Evolutionary conservation across 1,140 invertebrate species (phyloP).

Genomic region (Camponotus vicinus): DNA sequence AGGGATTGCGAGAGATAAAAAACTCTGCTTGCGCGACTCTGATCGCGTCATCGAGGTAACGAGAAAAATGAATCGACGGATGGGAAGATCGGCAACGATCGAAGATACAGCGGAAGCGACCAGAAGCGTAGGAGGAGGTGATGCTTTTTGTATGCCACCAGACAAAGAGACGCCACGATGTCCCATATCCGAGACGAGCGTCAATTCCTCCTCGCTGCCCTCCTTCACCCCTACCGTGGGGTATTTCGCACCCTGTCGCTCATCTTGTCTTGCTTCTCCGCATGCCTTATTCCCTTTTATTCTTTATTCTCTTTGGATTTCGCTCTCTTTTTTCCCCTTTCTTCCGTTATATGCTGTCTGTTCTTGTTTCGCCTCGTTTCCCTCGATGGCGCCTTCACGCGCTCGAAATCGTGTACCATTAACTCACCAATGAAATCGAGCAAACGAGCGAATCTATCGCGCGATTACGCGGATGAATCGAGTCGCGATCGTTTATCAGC

Average conservation of each 20-base stretch:
- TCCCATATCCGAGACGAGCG: conserved; percentile 75
- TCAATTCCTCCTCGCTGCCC: conserved; percentile 28
- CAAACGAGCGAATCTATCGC: neutral
- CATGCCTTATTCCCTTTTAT: too few species aligned
- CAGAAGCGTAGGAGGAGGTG: conserved; percentile 32
- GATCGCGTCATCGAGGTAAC: neutral
- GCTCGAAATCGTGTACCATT: conserved; percentile 5
- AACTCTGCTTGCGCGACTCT: neutral
- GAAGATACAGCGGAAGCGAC: neutral
- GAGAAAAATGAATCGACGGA: conserved; percentile 5
- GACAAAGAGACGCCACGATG: conserved; percentile 79
- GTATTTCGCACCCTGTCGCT: conserved; percentile 1
- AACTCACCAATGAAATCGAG: conserved; percentile 14
- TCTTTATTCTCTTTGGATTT: neutral
- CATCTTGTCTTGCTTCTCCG: neutral
- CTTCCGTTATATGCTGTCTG: neutral
- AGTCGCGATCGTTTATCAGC: conserved; percentile 19
- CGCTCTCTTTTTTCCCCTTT: neutral
- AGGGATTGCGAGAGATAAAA: neutral
- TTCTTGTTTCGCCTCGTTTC: neutral
- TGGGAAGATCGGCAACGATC: neutral
- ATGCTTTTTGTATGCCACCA: conserved; percentile 77
- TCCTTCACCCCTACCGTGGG: neutral
- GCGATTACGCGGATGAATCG: conserved; percentile 10
- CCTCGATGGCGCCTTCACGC: neutral